phyloP scores from a whole-genome alignment of 2,888 invertebrate genomes.

The Belgica antarctica region DNA sequence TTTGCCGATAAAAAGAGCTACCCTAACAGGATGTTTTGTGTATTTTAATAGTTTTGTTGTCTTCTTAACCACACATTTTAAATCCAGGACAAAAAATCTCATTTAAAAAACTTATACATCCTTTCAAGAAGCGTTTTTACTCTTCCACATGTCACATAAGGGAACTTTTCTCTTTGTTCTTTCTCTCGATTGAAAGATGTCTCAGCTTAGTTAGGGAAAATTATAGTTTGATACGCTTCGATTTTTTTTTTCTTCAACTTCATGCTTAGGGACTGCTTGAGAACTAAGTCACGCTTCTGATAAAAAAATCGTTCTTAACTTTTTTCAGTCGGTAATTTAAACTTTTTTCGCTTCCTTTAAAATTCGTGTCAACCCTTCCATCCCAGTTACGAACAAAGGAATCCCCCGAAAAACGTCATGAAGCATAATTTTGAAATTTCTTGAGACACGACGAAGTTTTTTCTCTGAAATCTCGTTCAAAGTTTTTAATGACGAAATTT shows the following conservation, averaged over 20 bases:
- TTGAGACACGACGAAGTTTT: too few relatives aligned
- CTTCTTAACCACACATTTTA: not conserved
- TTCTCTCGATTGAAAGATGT: slow-evolving; percentile 16
- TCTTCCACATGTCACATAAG: slow-evolving; percentile 7
- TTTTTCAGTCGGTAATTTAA: too few relatives aligned
- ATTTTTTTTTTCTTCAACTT: too few relatives aligned
- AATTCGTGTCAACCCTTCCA: too few relatives aligned
- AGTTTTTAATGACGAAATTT: too few relatives aligned
- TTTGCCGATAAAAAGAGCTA: slow-evolving; percentile 11
- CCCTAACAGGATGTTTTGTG: slow-evolving; percentile 33
- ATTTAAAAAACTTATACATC: slow-evolving; percentile 7
- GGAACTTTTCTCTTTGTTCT: not conserved
- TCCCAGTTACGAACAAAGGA: too few relatives aligned
- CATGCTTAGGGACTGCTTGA: not conserved
- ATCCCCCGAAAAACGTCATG: too few relatives aligned
- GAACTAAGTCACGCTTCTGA: too few relatives aligned
- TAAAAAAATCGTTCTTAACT: too few relatives aligned
- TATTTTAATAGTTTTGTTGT: slow-evolving; percentile 28
- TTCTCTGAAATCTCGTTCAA: too few relatives aligned
- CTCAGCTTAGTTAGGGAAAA: not conserved
- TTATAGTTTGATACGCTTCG: not conserved
- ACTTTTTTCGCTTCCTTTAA: too few relatives aligned
- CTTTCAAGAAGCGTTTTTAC: not conserved
- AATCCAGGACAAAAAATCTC: not conserved
- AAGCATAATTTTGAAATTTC: too few relatives aligned